Conservation (phyloP, 2,113 vertebrate species). For the Tachycineta bicolor region DNA sequence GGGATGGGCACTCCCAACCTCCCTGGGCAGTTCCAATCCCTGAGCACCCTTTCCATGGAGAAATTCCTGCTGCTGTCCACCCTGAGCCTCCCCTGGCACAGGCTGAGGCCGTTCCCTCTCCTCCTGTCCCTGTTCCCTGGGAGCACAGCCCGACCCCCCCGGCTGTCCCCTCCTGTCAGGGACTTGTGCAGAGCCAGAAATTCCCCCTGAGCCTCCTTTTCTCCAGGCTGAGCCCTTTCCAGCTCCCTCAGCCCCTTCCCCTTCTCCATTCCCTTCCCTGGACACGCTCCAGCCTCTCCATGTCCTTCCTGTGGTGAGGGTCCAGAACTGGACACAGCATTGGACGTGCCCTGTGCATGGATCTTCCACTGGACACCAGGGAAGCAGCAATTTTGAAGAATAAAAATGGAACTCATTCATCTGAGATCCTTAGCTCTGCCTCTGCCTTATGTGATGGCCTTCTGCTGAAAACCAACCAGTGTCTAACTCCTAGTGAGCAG, state of each 20-base stretch:
- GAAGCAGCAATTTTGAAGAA: neutral
- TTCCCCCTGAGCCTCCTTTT: neutral
- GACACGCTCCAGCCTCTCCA: fast-evolving
- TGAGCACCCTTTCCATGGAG: fast-evolving
- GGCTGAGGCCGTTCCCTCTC: fast-evolving
- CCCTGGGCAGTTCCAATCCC: neutral
- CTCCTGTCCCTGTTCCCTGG: neutral
- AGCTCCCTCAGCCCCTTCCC: neutral
- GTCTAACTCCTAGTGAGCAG: neutral
- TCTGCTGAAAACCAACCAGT: neutral
- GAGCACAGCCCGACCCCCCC: fast-evolving
- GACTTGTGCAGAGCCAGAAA: neutral
- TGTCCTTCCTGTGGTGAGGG: neutral
- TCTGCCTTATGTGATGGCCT: neutral
- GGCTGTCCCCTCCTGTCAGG: neutral
- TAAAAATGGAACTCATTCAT: neutral
- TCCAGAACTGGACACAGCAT: neutral
- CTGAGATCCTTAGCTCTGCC: neutral
- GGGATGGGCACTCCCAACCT: neutral
- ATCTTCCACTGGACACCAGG: neutral
- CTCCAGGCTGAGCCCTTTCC: neutral
- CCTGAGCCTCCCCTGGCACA: neutral
- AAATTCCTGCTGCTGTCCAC: fast-evolving
- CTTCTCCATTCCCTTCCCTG: neutral
- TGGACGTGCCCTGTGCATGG: fast-evolving